Conservation (phyloP, 2,113 vertebrate genomes). For the Orcinus orca region DNA sequence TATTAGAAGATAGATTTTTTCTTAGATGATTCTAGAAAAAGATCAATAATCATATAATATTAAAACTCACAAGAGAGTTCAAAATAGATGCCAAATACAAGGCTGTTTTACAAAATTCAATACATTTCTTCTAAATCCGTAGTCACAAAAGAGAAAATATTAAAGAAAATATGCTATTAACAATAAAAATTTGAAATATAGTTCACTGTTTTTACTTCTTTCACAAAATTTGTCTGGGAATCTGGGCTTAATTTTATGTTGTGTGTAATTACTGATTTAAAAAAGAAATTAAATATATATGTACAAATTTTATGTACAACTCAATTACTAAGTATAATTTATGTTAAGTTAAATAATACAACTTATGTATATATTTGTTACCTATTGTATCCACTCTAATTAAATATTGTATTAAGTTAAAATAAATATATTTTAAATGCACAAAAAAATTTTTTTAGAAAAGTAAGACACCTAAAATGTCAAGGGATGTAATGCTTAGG, state of each 20-base stretch:
- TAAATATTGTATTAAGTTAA: neutral
- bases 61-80: neutral
- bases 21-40: neutral
- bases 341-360: neutral
- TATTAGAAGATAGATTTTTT: neutral
- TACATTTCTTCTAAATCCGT: neutral
- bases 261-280: neutral
- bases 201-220: neutral
- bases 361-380: neutral
- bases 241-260: neutral
- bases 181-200: neutral
- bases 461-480: neutral
- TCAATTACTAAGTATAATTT: neutral
- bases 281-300: neutral
- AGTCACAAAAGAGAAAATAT: neutral
- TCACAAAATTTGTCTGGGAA: neutral
- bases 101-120: neutral
- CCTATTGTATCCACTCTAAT: neutral
- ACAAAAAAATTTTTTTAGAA: neutral
- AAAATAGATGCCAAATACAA: neutral
- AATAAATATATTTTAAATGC: neutral
- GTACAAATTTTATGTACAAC: neutral
- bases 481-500: neutral
- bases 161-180: neutral
- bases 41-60: neutral